These are phyloP conservation scores for Saccopteryx leptura DNA, from an alignment of 2,113 vertebrate species.

Conservation along the genomic window DNA sequence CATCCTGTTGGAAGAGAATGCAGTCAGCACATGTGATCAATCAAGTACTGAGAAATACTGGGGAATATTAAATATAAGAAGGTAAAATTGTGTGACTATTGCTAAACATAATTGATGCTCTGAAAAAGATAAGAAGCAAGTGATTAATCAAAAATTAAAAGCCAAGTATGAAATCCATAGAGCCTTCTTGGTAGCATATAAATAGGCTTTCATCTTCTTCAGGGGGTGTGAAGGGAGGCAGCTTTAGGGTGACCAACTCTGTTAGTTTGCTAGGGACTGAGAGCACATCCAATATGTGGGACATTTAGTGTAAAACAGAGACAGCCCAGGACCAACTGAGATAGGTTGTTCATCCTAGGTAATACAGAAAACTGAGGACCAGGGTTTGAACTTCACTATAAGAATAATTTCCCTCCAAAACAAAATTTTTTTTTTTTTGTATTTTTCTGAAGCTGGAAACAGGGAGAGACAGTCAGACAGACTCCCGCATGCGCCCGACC, in stretches of 20 bases:
- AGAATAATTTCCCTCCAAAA: neutral
- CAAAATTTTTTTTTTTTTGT: too few relatives aligned
- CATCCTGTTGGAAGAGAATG: neutral
- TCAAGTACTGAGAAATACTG: neutral
- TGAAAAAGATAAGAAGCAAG: neutral
- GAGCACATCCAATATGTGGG: neutral
- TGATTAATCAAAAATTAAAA: constrained; percentile 2
- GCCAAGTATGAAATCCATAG: neutral
- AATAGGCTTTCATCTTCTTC: neutral
- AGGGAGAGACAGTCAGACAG: too few relatives aligned
- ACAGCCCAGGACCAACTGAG: neutral
- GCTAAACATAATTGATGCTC: neutral
- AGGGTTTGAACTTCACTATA: neutral
- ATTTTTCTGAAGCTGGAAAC: too few relatives aligned
- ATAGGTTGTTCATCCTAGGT: neutral
- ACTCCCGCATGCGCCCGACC: too few relatives aligned
- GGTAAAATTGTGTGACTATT: neutral
- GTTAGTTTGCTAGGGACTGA: neutral
- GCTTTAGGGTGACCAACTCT: neutral
- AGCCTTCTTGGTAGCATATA: neutral
- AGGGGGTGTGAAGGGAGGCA: neutral
- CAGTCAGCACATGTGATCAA: neutral
- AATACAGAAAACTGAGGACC: neutral
- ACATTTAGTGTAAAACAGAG: neutral
- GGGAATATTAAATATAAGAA: neutral